Base-by-base conservation (phyloP, 1,140 invertebrate species). In the Calycopis cecrops region DNA sequence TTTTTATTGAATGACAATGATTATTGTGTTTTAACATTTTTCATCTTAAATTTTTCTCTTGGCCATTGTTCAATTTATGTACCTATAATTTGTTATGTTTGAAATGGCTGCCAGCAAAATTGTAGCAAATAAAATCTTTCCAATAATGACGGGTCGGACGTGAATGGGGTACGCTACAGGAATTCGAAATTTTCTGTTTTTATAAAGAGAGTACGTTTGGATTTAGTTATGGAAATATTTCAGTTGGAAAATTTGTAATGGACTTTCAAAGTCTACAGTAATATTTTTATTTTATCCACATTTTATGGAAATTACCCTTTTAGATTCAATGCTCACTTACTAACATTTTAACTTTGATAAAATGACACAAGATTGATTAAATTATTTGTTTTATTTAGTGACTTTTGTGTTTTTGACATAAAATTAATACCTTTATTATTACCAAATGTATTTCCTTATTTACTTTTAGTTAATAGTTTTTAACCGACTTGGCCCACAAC, bases 171-270 rank as follows among this genome's bases (percentile, higher is more conserved):
- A 40, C 38, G 38, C n/a, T 11, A 12, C 37, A 38, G 10, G 35
- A 10, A 38, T 38, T 38, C 4, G 4, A 38, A 10, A 10, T 38
- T 38, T 38, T 38, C 35, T 40, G 12, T 40, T 40, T 12, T 14
- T 8, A 40, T 40, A 40, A 12, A 12, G 38, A 40, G 8, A 12
- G 38, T 40, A 40, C 35, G 12, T 40, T 40, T 40, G 11, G 38
- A 12, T 40, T 40, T 40, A n/a, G 38, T 12, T 40, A 40, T 11
- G n/a, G 38, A 40, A 40, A 40, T 40, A 40, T 40, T 40, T 40
- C 14, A 1, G 11, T n/a, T 40, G n/a, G 38, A 40, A 17, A 44
- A 35, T 58, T 28, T 28, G 21, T 28, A 28, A 28, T 28, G 21
- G 21, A 28, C 21, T 28, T 28, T 28, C 6, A 28, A 28, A 28